A percentile compares a stretch with the other conserved stretches of the same genome.
These are phyloP conservation scores for Caiman crocodilus DNA, from an alignment of 2,797 vertebrate species.

Conservation along the genomic window DNA sequence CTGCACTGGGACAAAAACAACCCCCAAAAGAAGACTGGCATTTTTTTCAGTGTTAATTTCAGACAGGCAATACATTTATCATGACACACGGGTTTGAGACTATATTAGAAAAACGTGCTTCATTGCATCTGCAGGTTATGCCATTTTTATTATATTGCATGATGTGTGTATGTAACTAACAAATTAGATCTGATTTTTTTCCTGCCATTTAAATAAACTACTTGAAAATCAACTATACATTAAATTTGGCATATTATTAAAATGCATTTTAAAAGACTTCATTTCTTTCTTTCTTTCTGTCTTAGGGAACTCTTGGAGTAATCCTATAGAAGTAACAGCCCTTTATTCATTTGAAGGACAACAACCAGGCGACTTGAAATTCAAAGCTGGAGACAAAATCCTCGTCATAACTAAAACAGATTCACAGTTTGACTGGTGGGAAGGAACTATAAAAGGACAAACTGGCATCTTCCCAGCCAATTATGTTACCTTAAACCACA, in stretches of 20 bases:
- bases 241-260: not conserved
- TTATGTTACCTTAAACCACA: constrained; percentile 85
- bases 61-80: too few species aligned
- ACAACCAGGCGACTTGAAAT: constrained; percentile 92
- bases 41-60: not conserved
- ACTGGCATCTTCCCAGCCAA: constrained; percentile 98
- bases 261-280: not conserved
- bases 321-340: constrained; percentile 87
- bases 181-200: not conserved
- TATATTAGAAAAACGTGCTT: rapidly evolving
- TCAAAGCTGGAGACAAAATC: constrained; percentile 90
- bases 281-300: constrained; percentile 13
- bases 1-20: rapidly evolving
- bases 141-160: not conserved
- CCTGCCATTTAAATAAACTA: not conserved
- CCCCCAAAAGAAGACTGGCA: not conserved
- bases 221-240: not conserved
- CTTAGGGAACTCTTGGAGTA: constrained; percentile 72
- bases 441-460: constrained; percentile 86
- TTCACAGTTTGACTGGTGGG: constrained; percentile 97
- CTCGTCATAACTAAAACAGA: constrained; percentile 89
- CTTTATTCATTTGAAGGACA: constrained; percentile 90
- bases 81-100: not conserved
- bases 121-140: not conserved
- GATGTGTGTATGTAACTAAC: not conserved